phyloP scores from a whole-genome alignment of 1,140 invertebrate species.

The Paracyclopina nana region DNA sequence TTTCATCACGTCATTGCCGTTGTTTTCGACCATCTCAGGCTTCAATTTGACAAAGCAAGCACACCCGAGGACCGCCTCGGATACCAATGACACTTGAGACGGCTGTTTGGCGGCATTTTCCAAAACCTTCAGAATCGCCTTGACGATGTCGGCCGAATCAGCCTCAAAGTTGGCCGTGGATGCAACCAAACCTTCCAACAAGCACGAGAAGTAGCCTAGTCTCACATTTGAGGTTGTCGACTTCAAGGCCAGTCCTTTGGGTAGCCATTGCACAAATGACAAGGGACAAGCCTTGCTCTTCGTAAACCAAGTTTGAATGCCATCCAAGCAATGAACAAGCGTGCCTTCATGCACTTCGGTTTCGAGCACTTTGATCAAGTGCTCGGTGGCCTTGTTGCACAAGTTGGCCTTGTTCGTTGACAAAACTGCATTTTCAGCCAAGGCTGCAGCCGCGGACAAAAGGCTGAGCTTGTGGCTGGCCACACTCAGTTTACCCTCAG shows the following conservation, averaged over 20 bases:
- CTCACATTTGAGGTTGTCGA: slow-evolving; percentile 52
- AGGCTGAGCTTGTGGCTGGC: slow-evolving; percentile 68
- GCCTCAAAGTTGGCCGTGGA: slow-evolving; percentile 36
- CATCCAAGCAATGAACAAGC: slow-evolving; percentile 51
- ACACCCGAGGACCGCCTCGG: neutral
- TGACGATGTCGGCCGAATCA: slow-evolving; percentile 29
- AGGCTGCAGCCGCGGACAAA: slow-evolving; percentile 37
- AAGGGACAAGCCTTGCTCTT: slow-evolving; percentile 44
- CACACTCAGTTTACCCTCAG: slow-evolving; percentile 74
- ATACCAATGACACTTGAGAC: slow-evolving; percentile 29
- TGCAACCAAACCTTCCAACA: slow-evolving; percentile 47
- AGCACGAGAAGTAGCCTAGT: slow-evolving; percentile 53
- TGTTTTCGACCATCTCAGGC: neutral
- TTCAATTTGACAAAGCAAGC: neutral
- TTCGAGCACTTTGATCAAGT: slow-evolving; percentile 38
- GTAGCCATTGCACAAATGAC: slow-evolving; percentile 48
- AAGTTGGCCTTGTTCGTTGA: neutral
- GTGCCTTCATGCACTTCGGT: slow-evolving; percentile 82
- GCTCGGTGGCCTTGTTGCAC: neutral
- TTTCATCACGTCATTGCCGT: neutral
- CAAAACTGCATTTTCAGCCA: neutral
- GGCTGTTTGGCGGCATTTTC: slow-evolving; percentile 47
- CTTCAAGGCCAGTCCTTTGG: slow-evolving; percentile 56
- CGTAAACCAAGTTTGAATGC: slow-evolving; percentile 53
- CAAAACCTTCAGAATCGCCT: slow-evolving; percentile 40